phyloP scores from a whole-genome alignment of 2,888 invertebrate genomes.

The Lymantria dispar region DNA sequence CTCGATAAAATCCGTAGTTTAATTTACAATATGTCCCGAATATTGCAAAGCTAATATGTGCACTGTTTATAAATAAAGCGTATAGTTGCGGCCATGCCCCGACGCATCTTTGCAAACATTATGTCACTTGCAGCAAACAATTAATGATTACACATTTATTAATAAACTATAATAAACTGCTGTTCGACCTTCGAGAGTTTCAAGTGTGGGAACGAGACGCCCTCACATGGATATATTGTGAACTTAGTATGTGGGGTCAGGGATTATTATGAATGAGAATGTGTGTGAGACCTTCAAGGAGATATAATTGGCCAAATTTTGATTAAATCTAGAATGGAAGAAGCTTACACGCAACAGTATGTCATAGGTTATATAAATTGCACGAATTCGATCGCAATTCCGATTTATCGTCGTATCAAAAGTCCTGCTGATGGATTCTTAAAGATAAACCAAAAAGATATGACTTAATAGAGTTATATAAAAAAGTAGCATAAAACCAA shows the following conservation, averaged over 20 bases:
- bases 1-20: no score
- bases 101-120: conserved; percentile 42
- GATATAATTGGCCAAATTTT: background rate
- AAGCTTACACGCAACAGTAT: no score
- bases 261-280: background rate
- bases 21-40: background rate
- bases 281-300: background rate
- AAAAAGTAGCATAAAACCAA: no score
- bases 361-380: no score
- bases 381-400: no score
- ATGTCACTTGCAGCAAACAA: conserved; percentile 26
- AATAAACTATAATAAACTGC: conserved; percentile 15
- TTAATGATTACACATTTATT: conserved; percentile 25
- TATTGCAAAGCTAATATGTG: conserved; percentile 1
- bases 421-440: no score
- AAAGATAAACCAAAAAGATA: no score
- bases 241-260: conserved; percentile 3
- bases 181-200: background rate
- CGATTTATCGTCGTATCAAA: no score
- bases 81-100: conserved; percentile 33
- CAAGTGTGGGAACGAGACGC: background rate
- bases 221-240: background rate
- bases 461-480: no score
- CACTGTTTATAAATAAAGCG: conserved; percentile 16
- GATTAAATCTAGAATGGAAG: background rate